Base-by-base conservation (phyloP, 2,888 invertebrate genomes). In the Hyalella azteca region DNA sequence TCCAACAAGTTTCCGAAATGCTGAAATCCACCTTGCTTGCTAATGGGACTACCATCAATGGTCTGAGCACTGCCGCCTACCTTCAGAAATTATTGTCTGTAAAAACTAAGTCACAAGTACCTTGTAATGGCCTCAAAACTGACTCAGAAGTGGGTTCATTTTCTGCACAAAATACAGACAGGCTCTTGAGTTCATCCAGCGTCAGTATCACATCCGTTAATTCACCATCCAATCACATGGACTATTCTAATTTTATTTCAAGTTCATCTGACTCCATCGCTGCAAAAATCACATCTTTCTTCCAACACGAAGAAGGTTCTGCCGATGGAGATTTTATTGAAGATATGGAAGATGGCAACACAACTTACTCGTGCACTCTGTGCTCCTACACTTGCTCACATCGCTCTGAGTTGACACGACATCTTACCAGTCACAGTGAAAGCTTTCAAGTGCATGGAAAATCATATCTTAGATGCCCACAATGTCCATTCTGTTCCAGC, bases 401-500 rank as follows among this genome's bases (percentile, higher is more conserved):
- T 36, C 22, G 66, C 15, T 66, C 66, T 9, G 7, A 29, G 66
- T 19, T 66, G 66, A 66, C 66, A 13, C 66, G 66, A 3, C 66
- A 66, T 19, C 66, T 66, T 36, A 66, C 66, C 66, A 36, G n/a
- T 15, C 66, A 66, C 66, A 66, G 66, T 4, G 36, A 66, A 19
- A 66, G 36, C 66, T 66, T 66, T 36, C 11, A 66, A 36, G 36
- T 66, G 13, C 32, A 66, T 32, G 66, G 66, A 5, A 66, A 66
- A 36, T 19, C 36, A 0, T 66, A 66, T 36, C 13, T 66, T 1
- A 22, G 66, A 36, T 66, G 66, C 19, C 66, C 66, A 0, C 36
- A 36, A 36, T 66, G 66, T 29, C 66, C 66, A 15, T 66, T 66
- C 39, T 66, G 66, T 19, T 66, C 66, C 36, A 66, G 66, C 66